Evolutionary conservation across 2,888 invertebrate genomes (phyloP), one percentile per base, ranked within the genome.

Genomic region (Ceratothoa steindachneri): DNA sequence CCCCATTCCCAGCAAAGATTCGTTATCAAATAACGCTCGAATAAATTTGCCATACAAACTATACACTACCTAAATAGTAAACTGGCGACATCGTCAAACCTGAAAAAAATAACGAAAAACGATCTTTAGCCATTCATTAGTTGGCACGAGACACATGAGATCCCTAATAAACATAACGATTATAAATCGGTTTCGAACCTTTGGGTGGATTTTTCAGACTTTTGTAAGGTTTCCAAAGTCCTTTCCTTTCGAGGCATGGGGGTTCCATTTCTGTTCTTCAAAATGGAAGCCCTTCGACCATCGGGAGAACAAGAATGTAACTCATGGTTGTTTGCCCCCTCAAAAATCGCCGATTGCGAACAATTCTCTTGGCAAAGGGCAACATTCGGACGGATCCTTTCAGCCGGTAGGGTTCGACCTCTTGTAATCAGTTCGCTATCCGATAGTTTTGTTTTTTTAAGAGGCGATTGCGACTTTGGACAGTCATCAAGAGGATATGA

Each of bases 241-340:
- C 41, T 67, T 12, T 75, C 75, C 22, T 55, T 19, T 19, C 60
- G 70, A 22, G 67, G 72, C 12, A 76, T 60, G 1, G 75, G 75
- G 7, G 75, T 76, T 0, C 75, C 75, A 22, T 76, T 72, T 30
- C 69, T 76, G 3, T 71, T 73, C 30, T 76, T 67, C 12, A 76
- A 67, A 5, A 73, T 22, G n/a, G 75, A 76, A n/a, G 72, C 60
- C n/a, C 55, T 28, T 1, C 73, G 66, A 30, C 75, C 65, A 12
- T 76, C 70, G 19, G 75, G 75, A 12, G 75, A 72, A 30, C 75
- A 76, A 0, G 75, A 72, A 66, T 70, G 70, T 22, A 73, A 70
- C 9, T 27, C 65, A 29, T 27, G 1, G 24, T 29, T 15, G 24
- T 27, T 41, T 41, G 41, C 15, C 15, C 7, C 41, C 7, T 41